phyloP scores from a whole-genome alignment of 2,888 invertebrate species.

The Rhingia rostrata region DNA sequence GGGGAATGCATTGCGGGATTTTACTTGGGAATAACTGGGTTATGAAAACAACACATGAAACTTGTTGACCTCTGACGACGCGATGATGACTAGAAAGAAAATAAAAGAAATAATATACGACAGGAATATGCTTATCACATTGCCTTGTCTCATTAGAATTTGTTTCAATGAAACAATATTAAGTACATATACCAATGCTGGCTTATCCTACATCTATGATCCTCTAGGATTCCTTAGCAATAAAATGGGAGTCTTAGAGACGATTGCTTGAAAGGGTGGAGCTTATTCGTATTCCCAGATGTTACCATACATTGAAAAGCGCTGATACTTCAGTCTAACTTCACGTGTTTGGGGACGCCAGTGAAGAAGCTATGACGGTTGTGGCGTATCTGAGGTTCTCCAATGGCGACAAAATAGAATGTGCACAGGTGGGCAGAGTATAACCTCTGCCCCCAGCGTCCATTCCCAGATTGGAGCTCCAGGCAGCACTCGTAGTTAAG shows the following conservation, averaged over 20 bases:
- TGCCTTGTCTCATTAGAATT: too few species aligned
- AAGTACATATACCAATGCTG: too few species aligned
- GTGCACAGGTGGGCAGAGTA: constrained; percentile 48
- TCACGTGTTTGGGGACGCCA: constrained; percentile 59
- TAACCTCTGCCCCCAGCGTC: constrained; percentile 1
- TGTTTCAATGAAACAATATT: too few species aligned
- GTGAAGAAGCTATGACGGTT: constrained; percentile 54
- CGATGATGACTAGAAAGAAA: too few species aligned
- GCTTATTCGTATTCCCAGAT: constrained; percentile 53
- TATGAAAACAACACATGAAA: too few species aligned
- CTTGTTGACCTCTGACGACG: too few species aligned
- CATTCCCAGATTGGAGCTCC: constrained; percentile 66
- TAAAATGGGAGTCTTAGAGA: constrained; percentile 50
- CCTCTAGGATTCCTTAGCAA: constrained; percentile 23
- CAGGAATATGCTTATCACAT: too few species aligned
- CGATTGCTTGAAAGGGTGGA: constrained; percentile 34
- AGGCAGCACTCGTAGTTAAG: constrained; percentile 57
- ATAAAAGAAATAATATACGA: too few species aligned
- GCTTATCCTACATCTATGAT: too few species aligned
- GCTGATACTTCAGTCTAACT: constrained; percentile 7
- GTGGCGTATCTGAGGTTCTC: constrained; percentile 5
- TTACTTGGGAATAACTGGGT: too few species aligned
- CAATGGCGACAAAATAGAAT: neutral
- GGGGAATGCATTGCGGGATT: too few species aligned
- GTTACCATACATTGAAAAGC: constrained; percentile 22